Evolutionary conservation across 37 sponge, comb jelly and placozoan species (phyloP).

Genomic region (Hormiphora californensis): DNA sequence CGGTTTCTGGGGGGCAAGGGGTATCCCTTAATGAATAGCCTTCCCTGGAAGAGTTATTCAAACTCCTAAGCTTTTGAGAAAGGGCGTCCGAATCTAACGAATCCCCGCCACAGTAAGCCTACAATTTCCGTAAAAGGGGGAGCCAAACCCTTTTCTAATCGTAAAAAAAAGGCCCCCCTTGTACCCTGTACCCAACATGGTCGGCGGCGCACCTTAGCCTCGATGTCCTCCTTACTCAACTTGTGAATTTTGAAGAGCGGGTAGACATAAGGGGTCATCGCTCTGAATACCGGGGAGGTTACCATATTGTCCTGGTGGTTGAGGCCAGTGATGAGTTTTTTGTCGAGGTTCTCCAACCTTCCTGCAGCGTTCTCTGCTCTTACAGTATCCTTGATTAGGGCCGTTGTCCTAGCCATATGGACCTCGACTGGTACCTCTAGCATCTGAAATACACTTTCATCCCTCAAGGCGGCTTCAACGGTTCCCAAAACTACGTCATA

Average conservation of each 20-base stretch:
- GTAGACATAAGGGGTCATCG: not conserved
- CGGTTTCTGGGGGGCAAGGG: too few relatives aligned
- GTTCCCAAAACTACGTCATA: not conserved
- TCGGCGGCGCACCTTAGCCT: not conserved
- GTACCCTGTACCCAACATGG: too few relatives aligned
- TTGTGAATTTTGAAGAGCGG: constrained; percentile 14
- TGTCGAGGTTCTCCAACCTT: not conserved
- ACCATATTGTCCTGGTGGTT: not conserved
- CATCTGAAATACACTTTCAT: not conserved
- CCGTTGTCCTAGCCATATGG: not conserved
- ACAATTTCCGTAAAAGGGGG: too few relatives aligned
- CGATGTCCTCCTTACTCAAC: not conserved
- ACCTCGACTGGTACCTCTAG: not conserved
- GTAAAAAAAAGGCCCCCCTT: too few relatives aligned
- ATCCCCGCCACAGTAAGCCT: too few relatives aligned
- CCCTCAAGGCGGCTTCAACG: not conserved
- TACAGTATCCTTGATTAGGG: not conserved
- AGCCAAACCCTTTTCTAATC: too few relatives aligned
- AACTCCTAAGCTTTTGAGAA: too few relatives aligned
- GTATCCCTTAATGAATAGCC: too few relatives aligned
- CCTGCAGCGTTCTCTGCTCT: not conserved
- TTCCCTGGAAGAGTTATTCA: too few relatives aligned
- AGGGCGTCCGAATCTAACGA: too few relatives aligned
- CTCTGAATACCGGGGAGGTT: not conserved
- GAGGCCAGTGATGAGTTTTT: not conserved